Base-by-base conservation (phyloP, 2,888 invertebrate species). In the Digitonthophagus gazella region DNA sequence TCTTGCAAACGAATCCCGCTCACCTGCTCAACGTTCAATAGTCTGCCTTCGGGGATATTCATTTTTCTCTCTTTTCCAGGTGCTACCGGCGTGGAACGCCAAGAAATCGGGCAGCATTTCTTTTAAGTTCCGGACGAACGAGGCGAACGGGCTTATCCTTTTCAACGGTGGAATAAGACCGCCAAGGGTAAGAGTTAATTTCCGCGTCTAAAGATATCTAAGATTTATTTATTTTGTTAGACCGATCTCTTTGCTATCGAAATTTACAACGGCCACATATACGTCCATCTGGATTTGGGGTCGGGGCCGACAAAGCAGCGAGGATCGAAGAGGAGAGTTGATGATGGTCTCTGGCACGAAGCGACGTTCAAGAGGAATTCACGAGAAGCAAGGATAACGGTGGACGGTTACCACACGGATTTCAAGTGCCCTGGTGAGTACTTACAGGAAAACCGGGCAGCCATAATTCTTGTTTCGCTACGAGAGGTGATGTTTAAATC, bases 81-180 rank as follows among this genome's bases (percentile, higher is more conserved):
- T 93, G 66, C 84, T 97, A 77, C 96, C 96, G 58, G 91, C 93
- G 67, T 96, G 96, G 96, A 95, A 95, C 81, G 93, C 94, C 1
- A 92, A 93, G 79, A 91, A 93, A 79, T 90, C 92, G 19, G 96
- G 96, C 71, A 93, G 93, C 20, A 92, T 97, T 79, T 92, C 95
- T 58, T 95, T 97, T 84, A 96, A 97, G 85, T 95, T 98, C 80
- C 90, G 97, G 72, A 98, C 98, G 61, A 95, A 93, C 81, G 97
- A 98, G 83, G 92, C 95, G 4, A 95, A 97, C 79, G 98, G 98
- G 18, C 87, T 98, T 74, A 90, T 98, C 67, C 89, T 98, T 80
- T 94, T 96, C 87, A 96, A 96, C 82, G 92, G 93, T 78, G 96
- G 95, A 78, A 87, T 90, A 69, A 87, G 90, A 78, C 90, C 90